These are phyloP conservation scores for Dolichotis patagonum DNA, from an alignment of 2,113 vertebrate genomes.

Conservation along the genomic window DNA sequence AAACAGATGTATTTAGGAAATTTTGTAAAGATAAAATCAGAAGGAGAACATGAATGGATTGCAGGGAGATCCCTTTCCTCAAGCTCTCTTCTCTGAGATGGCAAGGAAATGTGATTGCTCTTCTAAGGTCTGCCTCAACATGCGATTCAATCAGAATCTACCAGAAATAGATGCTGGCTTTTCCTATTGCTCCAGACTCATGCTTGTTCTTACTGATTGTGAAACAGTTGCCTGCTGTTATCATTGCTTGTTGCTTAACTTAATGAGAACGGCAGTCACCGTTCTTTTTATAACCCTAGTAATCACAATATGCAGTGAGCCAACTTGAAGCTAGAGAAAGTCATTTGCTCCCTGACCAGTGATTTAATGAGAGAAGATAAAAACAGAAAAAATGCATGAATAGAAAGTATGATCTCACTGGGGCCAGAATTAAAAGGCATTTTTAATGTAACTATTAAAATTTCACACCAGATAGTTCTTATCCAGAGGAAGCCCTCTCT, in stretches of 20 bases:
- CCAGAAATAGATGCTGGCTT: conserved; percentile 72
- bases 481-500: not conserved
- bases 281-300: conserved; percentile 72
- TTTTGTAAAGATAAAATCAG: not conserved
- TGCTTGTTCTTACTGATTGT: conserved; percentile 63
- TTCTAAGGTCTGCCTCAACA: conserved; percentile 59
- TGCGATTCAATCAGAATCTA: conserved; percentile 67
- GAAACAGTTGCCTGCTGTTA: conserved; percentile 69
- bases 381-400: conserved; percentile 14
- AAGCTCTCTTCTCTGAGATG: conserved; percentile 46
- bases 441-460: not conserved
- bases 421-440: not conserved
- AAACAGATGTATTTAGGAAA: not conserved
- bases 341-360: conserved; percentile 56
- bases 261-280: conserved; percentile 64
- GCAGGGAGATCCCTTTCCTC: not conserved
- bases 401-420: not conserved
- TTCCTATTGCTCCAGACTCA: conserved; percentile 71
- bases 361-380: conserved; percentile 37
- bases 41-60: not conserved
- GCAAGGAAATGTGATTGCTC: conserved; percentile 58
- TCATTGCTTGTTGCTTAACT: conserved; percentile 65
- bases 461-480: not conserved
- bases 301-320: conserved; percentile 59
- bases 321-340: conserved; percentile 19